These are phyloP conservation scores for Penaeus indicus DNA, from an alignment of 1,140 invertebrate species.

Conservation along the genomic window DNA sequence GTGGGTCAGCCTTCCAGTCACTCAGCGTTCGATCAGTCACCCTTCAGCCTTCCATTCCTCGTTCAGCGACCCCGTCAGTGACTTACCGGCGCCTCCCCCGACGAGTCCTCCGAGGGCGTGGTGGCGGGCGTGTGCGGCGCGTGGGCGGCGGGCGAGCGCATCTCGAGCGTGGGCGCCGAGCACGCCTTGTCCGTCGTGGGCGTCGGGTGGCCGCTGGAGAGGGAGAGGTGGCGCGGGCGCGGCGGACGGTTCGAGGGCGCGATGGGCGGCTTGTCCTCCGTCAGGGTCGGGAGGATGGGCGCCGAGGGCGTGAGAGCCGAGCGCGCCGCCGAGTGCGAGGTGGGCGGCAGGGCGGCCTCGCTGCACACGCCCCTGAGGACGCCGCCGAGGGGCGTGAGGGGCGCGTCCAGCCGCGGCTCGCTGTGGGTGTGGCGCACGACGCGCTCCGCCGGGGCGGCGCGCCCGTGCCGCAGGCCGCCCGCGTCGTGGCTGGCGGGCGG, in stretches of 20 bases:
- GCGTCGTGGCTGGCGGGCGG: slow-evolving; percentile 12
- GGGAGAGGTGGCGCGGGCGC: slow-evolving; percentile 50
- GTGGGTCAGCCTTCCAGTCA: too few species aligned
- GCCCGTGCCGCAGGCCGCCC: not conserved
- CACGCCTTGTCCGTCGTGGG: slow-evolving; percentile 27
- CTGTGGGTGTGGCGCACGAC: slow-evolving; percentile 57
- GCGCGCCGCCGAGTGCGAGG: slow-evolving; percentile 12
- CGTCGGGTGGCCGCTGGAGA: slow-evolving; percentile 4
- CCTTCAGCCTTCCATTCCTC: not conserved
- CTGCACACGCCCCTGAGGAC: slow-evolving; percentile 51
- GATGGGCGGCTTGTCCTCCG: slow-evolving; percentile 58
- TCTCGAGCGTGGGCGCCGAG: slow-evolving; percentile 50
- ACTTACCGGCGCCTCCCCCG: slow-evolving; percentile 56
- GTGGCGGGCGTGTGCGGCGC: slow-evolving; percentile 47
- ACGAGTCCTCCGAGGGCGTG: slow-evolving; percentile 59
- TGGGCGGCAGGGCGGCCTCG: slow-evolving; percentile 44
- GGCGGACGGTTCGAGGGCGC: slow-evolving; percentile 19
- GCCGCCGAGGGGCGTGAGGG: slow-evolving; percentile 12
- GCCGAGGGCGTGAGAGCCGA: slow-evolving; percentile 49
- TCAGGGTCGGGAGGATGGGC: slow-evolving; percentile 50
- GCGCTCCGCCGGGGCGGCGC: slow-evolving; percentile 1
- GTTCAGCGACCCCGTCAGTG: not conserved
- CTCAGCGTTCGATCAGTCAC: not conserved
- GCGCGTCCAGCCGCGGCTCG: slow-evolving; percentile 42
- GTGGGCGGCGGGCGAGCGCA: not conserved